Percentiles rank a stretch among this genome's conserved stretches.
These are phyloP conservation scores for Apis cerana DNA, from an alignment of 1,140 invertebrate species.

Conservation along the genomic window DNA sequence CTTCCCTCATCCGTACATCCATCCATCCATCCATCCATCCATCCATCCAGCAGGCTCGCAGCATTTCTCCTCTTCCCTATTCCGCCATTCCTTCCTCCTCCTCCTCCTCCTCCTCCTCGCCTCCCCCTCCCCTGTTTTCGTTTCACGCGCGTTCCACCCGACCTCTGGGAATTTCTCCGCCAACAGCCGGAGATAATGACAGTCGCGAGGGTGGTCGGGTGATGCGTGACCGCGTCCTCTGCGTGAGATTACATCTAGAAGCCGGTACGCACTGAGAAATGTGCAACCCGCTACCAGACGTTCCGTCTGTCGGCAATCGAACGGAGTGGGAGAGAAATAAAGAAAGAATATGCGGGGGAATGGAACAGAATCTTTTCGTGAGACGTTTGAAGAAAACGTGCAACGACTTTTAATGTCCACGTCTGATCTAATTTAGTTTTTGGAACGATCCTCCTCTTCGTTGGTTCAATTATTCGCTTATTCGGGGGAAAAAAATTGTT, in stretches of 20 bases:
- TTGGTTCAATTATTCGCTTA: too few species aligned
- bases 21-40: neutral
- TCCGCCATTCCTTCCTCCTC: too few species aligned
- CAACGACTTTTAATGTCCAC: too few species aligned
- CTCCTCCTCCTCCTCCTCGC: neutral
- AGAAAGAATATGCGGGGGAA: too few species aligned
- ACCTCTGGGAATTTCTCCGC: slow-evolving; percentile 14
- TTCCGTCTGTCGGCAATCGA: too few species aligned
- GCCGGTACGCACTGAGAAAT: neutral
- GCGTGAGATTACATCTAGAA: slow-evolving; percentile 14
- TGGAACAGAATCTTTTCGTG: too few species aligned
- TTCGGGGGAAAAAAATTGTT: too few species aligned
- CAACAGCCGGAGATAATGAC: slow-evolving; percentile 64
- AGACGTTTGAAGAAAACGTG: too few species aligned
- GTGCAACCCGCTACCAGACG: neutral
- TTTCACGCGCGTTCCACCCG: neutral
- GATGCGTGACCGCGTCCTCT: slow-evolving; percentile 54
- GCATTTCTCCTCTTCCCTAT: neutral
- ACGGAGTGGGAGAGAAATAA: too few species aligned
- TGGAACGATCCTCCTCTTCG: too few species aligned
- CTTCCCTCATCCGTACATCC: too few species aligned
- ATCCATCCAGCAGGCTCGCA: neutral
- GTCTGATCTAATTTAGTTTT: too few species aligned
- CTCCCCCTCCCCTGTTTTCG: neutral
- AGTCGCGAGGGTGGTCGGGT: slow-evolving; percentile 65